Evolutionary conservation across 2,888 invertebrate genomes (phyloP).

Genomic region (Tortrix viridana): DNA sequence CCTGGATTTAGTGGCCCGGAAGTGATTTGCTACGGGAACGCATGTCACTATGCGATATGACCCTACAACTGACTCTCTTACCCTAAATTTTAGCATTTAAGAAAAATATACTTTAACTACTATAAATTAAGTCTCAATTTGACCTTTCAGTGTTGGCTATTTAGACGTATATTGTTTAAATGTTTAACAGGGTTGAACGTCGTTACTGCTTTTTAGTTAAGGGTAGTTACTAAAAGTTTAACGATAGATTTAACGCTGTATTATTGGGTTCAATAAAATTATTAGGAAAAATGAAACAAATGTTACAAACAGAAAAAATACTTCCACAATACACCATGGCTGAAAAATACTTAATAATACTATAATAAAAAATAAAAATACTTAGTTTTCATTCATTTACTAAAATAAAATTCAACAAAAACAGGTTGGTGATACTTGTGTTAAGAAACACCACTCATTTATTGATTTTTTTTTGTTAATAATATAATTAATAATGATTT

Average conservation of each 20-base stretch:
- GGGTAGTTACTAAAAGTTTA: conserved; percentile 67
- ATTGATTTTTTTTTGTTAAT: too few species aligned
- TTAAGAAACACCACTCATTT: too few species aligned
- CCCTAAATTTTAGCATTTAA: conserved; percentile 54
- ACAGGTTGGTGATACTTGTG: too few species aligned
- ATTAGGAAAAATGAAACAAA: conserved; percentile 33
- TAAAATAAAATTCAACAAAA: too few species aligned
- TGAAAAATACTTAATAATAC: too few species aligned
- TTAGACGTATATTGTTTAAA: conserved; percentile 55
- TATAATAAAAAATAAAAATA: too few species aligned
- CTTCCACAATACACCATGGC: too few species aligned
- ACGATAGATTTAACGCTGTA: conserved; percentile 51
- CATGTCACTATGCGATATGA: conserved; percentile 74
- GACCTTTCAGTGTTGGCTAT: conserved; percentile 41
- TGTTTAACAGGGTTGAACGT: conserved; percentile 63
- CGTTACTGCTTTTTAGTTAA: conserved; percentile 65
- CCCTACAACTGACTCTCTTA: conserved; percentile 73
- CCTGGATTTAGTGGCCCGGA: conserved; percentile 84
- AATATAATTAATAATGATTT: too few species aligned
- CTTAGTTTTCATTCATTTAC: too few species aligned
- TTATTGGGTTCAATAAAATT: conserved; percentile 40
- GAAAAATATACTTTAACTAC: conserved; percentile 60
- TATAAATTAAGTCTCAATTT: conserved; percentile 48
- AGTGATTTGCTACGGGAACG: conserved; percentile 84
- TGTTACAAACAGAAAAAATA: too few species aligned